Evolutionary conservation across 2,888 invertebrate genomes (phyloP).

Genomic region (Cenopis cana): DNA sequence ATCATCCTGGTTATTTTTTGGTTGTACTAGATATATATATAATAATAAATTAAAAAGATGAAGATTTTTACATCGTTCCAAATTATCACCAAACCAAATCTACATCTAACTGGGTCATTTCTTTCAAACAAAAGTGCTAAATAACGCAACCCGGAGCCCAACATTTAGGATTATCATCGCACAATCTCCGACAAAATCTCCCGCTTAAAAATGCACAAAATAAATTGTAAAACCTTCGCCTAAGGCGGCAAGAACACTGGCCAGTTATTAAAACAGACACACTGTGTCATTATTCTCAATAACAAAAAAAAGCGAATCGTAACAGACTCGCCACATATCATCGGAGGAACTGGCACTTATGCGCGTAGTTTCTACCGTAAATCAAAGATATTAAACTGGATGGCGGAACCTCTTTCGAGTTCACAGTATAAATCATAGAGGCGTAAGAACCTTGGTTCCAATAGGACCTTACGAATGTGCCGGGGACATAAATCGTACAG

Average conservation of each 20-base stretch:
- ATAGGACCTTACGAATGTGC: constrained; percentile 74
- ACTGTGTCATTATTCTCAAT: constrained; percentile 81
- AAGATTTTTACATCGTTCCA: background rate
- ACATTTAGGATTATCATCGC: constrained; percentile 40
- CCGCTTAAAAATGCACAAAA: constrained; percentile 65
- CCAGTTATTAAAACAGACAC: constrained; percentile 79
- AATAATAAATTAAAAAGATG: background rate
- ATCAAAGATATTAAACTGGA: constrained; percentile 85
- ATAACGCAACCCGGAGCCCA: constrained; percentile 22
- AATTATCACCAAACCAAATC: constrained; percentile 18
- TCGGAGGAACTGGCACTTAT: constrained; percentile 80
- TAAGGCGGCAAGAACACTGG: constrained; percentile 62
- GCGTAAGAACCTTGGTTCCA: constrained; percentile 77
- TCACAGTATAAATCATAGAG: constrained; percentile 83
- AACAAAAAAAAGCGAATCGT: constrained; percentile 77
- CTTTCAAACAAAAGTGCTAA: constrained; percentile 12
- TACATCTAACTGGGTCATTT: constrained; percentile 28
- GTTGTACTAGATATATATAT: too few species aligned
- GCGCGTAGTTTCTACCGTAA: constrained; percentile 83
- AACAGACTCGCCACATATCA: constrained; percentile 81
- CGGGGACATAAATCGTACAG: constrained; percentile 71
- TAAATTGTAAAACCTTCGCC: constrained; percentile 75
- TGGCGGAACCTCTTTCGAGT: constrained; percentile 84
- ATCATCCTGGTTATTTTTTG: too few species aligned
- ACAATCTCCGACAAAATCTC: constrained; percentile 40